Evolutionary conservation across 2,888 invertebrate species (phyloP), one percentile per base, ranked within the genome.

Genomic region (Catocala nupta): DNA sequence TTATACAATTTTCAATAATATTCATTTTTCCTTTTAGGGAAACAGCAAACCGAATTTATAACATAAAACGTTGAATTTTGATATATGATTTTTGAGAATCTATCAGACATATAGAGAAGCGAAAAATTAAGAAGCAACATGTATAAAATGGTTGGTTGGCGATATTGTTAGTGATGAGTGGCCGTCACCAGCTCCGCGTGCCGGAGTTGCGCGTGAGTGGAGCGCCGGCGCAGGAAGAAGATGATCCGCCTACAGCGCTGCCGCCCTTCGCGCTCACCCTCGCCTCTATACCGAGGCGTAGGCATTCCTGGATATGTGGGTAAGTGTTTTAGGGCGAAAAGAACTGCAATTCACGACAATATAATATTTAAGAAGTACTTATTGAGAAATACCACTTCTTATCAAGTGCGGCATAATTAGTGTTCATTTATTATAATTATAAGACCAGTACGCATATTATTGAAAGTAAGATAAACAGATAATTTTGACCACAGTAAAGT

Each of bases 251-350:
- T 25, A 89, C 89, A 57, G 91, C 90, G 51, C 83, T 89, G 74
- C 93, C 90, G 56, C 93, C 90, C 65, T 92, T 90, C 75, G 91
- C 86, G 1, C 94, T 95, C 55, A 94, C 95, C n/a, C 93, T 95
- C 44, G 90, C 94, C 43, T 92, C 89, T 48, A 94, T 95, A 81
- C 96, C 96, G 25, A 92, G 96, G 61, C 94, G 96, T 57, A 91
- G 97, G 72, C 97, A 97, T 87, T 96, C 96, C 70, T 97, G 97
- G 97, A 97, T 97, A 84, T 96, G 96, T 87, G 94, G 96, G 96
- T 97, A 91, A 96, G 96, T 82, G 25, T 1, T 25, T 25, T 39
- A 5, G 6, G 9, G 6, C 6, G 36, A 39, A 39, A 3, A 7
- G 8, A 39, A 39, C 6, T 39, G 0, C 8, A 39, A 8, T 25